A percentile compares a stretch with the other conserved stretches of the same genome.
These are phyloP conservation scores for Acanthisitta chloris DNA, from an alignment of 2,113 vertebrate species.

Conservation along the genomic window DNA sequence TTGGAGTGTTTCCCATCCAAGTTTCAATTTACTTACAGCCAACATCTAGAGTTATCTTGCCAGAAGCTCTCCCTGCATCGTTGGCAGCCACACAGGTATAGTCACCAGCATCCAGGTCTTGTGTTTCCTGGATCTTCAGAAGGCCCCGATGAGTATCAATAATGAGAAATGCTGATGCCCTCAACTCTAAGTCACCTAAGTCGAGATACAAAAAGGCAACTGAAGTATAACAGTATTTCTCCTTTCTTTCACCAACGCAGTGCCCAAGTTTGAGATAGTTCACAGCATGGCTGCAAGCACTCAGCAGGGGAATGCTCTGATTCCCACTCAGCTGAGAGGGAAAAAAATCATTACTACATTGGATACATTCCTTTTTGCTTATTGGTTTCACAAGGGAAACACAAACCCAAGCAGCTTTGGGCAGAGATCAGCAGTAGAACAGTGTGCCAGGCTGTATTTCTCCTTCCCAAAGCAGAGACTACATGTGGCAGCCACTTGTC, in stretches of 20 bases:
- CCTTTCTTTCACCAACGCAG: no score
- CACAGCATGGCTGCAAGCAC: neutral
- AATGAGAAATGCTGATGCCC: constrained; percentile 75
- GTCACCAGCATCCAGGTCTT: constrained; percentile 87
- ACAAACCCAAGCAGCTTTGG: neutral
- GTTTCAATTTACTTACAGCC: constrained; percentile 81
- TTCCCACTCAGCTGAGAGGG: neutral
- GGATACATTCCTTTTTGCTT: neutral
- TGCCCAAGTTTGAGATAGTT: neutral
- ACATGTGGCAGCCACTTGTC: neutral
- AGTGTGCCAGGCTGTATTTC: neutral
- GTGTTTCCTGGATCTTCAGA: constrained; percentile 86
- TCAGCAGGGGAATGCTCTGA: neutral
- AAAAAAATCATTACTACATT: neutral
- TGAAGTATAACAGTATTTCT: neutral
- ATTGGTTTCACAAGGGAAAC: neutral
- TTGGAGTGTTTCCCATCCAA: neutral
- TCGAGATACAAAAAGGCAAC: neutral
- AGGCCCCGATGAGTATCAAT: constrained; percentile 78
- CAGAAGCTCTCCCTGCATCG: constrained; percentile 84
- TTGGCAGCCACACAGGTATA: constrained; percentile 90
- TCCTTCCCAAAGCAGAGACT: neutral
- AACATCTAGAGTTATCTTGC: constrained; percentile 87
- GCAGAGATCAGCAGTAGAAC: neutral
- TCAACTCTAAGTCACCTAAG: constrained; percentile 84